Evolutionary conservation across 1,140 invertebrate genomes (phyloP), one percentile per base, ranked within the genome.

Genomic region (Philopotamus ludificatus): DNA sequence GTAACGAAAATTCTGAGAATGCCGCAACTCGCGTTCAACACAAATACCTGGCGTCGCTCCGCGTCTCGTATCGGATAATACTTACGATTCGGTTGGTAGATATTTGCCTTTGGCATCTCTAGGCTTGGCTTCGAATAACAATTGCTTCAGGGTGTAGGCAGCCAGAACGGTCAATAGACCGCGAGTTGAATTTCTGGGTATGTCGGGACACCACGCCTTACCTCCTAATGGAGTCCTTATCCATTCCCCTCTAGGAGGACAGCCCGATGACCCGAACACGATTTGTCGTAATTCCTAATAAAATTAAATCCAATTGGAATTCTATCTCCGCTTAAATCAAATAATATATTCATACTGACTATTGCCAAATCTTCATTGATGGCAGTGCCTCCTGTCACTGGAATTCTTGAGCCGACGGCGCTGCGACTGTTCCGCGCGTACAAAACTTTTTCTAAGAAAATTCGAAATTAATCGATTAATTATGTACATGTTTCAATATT

Each of bases 131-230:
- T 83, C 84, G 71, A 90, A 89, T n/a, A 90, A 75, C 47, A 89
- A 77, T 72, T 86, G 83, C 71, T 89, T 89, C 73, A 90, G 82
- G 54, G 85, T 81, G 44, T 80, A 77, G 2, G 87, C 87, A 70
- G 89, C 87, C 0, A 90, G 78, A 7, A 82, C 86, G 0, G 87
- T 82, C 7, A 88, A 75, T 12, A 90, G 73, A 0, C 86, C 86
- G 65, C 85, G 78, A 1, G 86, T 85, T 0, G 84, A 84, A 65
- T 87, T 88, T 57, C 84, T 78, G 0, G 83, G 80, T n/a, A 83
- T 80, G 60, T 80, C 79, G 9, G 79, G 77, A 44, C 84, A 84
- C 3, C 83, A 82, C 0, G 84, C 74, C 1, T 85, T 79, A 51
- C 84, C 77, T 9, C 81, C 75, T 1, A 88, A 72, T 0, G 85